Percentiles rank a stretch among this genome's conserved stretches.
These are phyloP conservation scores for Alviniconcha strummeri DNA, from an alignment of 2,888 invertebrate species.

Conservation along the genomic window DNA sequence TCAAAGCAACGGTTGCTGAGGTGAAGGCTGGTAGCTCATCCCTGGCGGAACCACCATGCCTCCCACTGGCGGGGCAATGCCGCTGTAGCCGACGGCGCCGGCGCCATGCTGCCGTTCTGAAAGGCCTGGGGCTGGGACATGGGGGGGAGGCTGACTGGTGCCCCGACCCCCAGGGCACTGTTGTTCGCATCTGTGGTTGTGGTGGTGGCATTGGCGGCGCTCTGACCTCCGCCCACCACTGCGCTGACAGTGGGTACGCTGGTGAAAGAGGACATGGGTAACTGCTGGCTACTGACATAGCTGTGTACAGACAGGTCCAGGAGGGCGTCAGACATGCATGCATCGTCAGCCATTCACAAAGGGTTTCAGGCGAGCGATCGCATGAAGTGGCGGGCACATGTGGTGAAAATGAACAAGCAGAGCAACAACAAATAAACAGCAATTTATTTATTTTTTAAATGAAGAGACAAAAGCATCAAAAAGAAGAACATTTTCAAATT, in stretches of 20 bases:
- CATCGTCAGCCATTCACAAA: neutral
- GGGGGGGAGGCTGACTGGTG: neutral
- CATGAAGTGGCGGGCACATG: too few species aligned
- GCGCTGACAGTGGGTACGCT: conserved; percentile 31
- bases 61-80: neutral
- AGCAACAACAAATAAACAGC: neutral
- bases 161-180: neutral
- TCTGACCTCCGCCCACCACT: neutral
- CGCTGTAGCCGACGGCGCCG: neutral
- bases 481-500: too few species aligned
- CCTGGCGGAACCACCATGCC: neutral
- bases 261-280: conserved; percentile 32
- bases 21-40: conserved; percentile 22
- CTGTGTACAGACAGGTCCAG: neutral
- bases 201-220: neutral
- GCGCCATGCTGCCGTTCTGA: conserved; percentile 24
- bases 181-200: conserved; percentile 3
- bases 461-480: neutral
- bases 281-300: conserved; percentile 20
- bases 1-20: conserved; percentile 25
- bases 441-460: neutral
- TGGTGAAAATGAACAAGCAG: neutral
- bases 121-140: conserved; percentile 2
- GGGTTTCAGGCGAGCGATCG: neutral
- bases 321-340: neutral